Evolutionary conservation across 2,888 invertebrate genomes (phyloP).

Genomic region (Mylabris sibirica): DNA sequence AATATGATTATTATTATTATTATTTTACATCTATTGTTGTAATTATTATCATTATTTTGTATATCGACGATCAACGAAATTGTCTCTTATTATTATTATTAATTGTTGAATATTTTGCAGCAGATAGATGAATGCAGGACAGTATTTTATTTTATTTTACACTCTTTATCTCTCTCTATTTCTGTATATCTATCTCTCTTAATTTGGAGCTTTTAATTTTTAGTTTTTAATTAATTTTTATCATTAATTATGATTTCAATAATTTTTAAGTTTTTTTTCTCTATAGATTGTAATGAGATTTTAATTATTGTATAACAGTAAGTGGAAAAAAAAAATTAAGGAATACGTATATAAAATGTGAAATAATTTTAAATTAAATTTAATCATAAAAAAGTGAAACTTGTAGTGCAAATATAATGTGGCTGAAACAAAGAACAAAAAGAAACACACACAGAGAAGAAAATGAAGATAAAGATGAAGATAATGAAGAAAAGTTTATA

Average conservation of each 20-base stretch:
- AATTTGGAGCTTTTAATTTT: neutral
- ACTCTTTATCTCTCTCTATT: neutral
- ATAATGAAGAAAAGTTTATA: neutral
- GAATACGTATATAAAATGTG: neutral
- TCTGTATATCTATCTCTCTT: neutral
- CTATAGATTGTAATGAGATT: neutral
- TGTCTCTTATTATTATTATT: neutral
- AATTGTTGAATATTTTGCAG: neutral
- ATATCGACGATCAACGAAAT: neutral
- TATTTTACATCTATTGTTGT: neutral
- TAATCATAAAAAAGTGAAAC: neutral
- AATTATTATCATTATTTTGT: neutral
- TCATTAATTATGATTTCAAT: neutral
- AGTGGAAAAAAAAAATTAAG: neutral
- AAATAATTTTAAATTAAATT: neutral
- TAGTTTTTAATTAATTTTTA: neutral
- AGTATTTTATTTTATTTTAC: neutral
- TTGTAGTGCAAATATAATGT: conserved; percentile 8
- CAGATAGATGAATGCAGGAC: neutral
- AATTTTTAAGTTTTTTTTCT: neutral
- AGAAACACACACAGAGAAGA: too few relatives aligned
- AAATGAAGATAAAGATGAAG: neutral
- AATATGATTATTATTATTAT: neutral
- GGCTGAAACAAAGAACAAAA: neutral
- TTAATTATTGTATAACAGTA: neutral